These are phyloP conservation scores for Plecturocebus donacophilus DNA, from an alignment of 2,113 vertebrate genomes.

Conservation along the genomic window DNA sequence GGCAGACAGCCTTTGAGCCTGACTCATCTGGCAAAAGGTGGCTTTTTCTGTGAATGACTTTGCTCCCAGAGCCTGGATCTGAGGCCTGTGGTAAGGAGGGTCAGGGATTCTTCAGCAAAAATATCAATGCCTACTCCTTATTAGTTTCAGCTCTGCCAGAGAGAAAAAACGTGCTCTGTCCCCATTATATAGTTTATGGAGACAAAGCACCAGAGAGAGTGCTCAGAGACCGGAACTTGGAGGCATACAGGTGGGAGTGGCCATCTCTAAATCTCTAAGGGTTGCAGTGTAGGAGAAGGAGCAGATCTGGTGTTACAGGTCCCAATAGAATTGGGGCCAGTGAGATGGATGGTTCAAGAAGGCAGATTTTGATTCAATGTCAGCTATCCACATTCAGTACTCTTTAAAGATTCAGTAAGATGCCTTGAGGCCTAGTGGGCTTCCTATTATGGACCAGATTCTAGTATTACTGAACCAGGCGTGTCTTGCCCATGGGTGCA, in stretches of 20 bases:
- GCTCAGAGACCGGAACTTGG: not conserved
- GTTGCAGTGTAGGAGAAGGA: not conserved
- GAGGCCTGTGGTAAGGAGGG: slow-evolving; percentile 46
- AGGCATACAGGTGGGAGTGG: not conserved
- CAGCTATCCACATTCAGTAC: not conserved
- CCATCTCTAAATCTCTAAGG: not conserved
- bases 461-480: not conserved
- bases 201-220: not conserved
- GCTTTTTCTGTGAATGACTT: not conserved
- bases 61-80: not conserved
- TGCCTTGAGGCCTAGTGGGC: not conserved
- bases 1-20: not conserved
- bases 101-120: not conserved
- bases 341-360: not conserved
- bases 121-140: not conserved
- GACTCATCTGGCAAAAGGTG: not conserved
- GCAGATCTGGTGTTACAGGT: not conserved
- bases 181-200: not conserved
- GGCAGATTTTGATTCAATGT: not conserved
- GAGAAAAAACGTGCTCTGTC: not conserved
- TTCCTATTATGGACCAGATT: not conserved
- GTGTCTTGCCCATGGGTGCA: not conserved
- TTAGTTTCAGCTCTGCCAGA: not conserved
- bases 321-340: not conserved
- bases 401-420: not conserved